Conservation (phyloP, 2,888 invertebrate species). For the Lepidonotus clava region DNA sequence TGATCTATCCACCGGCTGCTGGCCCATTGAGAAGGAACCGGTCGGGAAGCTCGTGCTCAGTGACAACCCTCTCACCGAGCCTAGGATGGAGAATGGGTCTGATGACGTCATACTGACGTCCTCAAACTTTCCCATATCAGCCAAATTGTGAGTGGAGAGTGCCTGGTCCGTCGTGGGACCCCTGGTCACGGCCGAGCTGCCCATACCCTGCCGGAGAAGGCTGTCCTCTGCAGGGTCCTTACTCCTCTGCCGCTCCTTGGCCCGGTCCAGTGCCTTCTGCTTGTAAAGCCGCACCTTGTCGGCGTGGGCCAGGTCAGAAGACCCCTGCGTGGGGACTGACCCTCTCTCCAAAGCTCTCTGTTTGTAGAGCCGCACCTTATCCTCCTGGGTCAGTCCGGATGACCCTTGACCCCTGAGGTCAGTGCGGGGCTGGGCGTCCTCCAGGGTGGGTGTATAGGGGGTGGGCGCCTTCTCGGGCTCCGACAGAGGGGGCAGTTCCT, state of each 20-base stretch:
- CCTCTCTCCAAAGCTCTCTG: too few relatives aligned
- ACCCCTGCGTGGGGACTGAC: not conserved
- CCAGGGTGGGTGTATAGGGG: too few relatives aligned
- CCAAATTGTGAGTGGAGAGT: not conserved
- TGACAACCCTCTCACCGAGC: too few relatives aligned
- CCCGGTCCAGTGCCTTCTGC: conserved; percentile 4
- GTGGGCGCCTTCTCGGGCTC: not conserved
- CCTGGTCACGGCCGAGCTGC: not conserved
- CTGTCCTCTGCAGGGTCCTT: not conserved
- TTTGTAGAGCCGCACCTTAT: too few relatives aligned
- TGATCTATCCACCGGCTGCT: not conserved
- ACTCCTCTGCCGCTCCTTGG: not conserved
- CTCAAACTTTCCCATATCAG: not conserved
- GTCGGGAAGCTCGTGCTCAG: too few relatives aligned
- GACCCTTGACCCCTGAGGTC: too few relatives aligned
- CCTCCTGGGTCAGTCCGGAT: too few relatives aligned
- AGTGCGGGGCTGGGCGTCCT: too few relatives aligned
- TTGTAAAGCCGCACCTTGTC: conserved; percentile 5
- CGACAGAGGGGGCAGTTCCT: not conserved
- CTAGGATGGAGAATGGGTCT: too few relatives aligned
- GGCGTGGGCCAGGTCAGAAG: not conserved
- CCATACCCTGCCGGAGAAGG: not conserved
- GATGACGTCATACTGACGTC: not conserved
- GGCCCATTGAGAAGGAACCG: too few relatives aligned
- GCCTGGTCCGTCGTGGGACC: not conserved